phyloP scores from a whole-genome alignment of 2,113 vertebrate genomes.

The Petrocephalus microphthalmus region DNA sequence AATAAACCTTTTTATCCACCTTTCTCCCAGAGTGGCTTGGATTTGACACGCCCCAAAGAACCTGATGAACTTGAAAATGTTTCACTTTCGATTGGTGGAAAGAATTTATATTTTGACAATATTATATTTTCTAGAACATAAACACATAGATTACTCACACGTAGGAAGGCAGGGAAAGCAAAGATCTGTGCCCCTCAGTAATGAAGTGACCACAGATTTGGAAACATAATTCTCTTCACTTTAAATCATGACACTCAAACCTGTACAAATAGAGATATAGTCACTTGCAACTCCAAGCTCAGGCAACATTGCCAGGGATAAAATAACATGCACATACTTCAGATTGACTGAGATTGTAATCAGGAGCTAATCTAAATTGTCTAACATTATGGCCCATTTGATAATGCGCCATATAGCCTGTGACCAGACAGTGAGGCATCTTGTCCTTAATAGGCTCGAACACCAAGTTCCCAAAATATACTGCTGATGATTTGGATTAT shows the following conservation, averaged over 20 bases:
- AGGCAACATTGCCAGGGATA: background rate
- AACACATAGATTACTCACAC: background rate
- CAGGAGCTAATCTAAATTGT: constrained; percentile 5
- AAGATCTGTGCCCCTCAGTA: background rate
- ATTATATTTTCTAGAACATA: background rate
- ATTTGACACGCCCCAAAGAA: constrained; percentile 5
- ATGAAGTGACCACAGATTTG: background rate
- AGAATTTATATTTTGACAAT: background rate
- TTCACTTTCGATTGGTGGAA: background rate
- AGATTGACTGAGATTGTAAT: constrained; percentile 2
- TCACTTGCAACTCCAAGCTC: constrained; percentile 18
- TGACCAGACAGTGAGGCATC: background rate
- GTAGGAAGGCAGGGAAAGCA: background rate
- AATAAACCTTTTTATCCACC: constrained; percentile 14
- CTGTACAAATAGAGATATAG: constrained; percentile 55
- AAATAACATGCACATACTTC: background rate
- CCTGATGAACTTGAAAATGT: constrained; percentile 11
- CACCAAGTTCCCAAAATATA: background rate
- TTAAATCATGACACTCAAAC: constrained; percentile 15
- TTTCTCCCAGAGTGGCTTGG: background rate
- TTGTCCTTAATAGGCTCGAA: background rate
- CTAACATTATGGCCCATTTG: background rate
- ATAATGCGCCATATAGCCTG: background rate
- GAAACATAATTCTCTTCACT: background rate
- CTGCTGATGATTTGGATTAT: constrained; percentile 1